Evolutionary conservation across 1,140 invertebrate genomes (phyloP), one percentile per base, ranked within the genome.

Genomic region (Zelostemma sp.): DNA sequence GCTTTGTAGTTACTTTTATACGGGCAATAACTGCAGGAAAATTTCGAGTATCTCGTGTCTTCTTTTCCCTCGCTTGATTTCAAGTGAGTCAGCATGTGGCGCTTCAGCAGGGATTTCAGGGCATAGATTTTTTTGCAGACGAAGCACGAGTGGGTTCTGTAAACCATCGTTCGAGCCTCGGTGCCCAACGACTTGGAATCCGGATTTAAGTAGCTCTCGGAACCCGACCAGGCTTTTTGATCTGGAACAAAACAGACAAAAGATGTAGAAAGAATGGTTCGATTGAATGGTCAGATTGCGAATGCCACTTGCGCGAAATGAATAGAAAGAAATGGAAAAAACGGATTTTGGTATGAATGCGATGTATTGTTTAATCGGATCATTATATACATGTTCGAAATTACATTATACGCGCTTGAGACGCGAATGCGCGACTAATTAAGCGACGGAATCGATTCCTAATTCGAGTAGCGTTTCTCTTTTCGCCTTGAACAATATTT

Each of bases 11-110:
- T 78, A 55, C 78, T 82, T 48, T 77, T 82, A 51, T 85, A 84
- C 0, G 71, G 72, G 47, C 83, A 85, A 38, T 74, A 75, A 1
- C 69, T 68, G 40, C 83, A 85, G 9, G 74, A 28, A 28, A 28
- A 28, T 35, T 1, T 69, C 43, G 80, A 84, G 11, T 76, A 54
- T 66, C 71, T 47, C 0, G 83, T 80, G 50, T 82, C 82, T 48
- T 79, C 76, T 40, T 68, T 74, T 16, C 18, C 21, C 0, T 67
- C 60, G 19, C 48, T 65, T 35, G 57, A 45, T 16, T 80, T 81
- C 64, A 86, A 86, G 21, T 73, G 75, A 35, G 78, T 81, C 38
- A 84, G 81, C 47, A 85, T 69, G 56, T 87, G 86, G 4, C 83
- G 72, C 16, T 83, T 84, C 0, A 87, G 66, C 14, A 84, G 66